Conservation (phyloP, 2,888 invertebrate species). For the Pyrocoelia pectoralis region DNA sequence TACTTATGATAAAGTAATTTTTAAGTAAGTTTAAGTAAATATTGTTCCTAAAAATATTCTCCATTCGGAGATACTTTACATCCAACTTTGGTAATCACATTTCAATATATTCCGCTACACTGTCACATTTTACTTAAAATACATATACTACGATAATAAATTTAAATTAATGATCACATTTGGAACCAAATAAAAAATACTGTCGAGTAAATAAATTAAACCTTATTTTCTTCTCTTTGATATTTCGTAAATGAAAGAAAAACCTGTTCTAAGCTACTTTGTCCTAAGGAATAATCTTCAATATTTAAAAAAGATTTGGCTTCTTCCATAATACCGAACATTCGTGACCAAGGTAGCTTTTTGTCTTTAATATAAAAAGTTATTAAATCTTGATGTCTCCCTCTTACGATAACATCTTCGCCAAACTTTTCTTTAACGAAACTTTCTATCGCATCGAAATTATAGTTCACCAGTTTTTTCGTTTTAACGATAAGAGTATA, state of each 20-base stretch:
- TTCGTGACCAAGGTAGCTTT: conserved; percentile 73
- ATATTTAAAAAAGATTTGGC: conserved; percentile 60
- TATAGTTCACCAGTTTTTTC: conserved; percentile 44
- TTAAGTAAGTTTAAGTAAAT: too few species aligned
- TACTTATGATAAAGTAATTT: too few species aligned
- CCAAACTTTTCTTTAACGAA: conserved; percentile 50
- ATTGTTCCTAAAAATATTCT: too few species aligned
- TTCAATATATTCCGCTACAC: too few species aligned
- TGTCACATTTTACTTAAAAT: too few species aligned
- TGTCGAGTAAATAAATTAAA: too few species aligned
- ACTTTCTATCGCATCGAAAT: conserved; percentile 11
- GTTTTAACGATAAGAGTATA: conserved; percentile 59
- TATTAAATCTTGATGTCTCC: conserved; percentile 75
- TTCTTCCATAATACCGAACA: conserved; percentile 80
- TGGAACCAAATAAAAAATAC: too few species aligned
- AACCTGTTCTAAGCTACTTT: conserved; percentile 85
- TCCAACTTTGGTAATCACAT: too few species aligned
- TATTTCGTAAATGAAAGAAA: conserved; percentile 73
- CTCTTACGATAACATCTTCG: conserved; percentile 61
- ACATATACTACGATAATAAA: too few species aligned
- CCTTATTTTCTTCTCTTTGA: conserved; percentile 48
- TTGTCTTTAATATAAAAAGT: conserved; percentile 73
- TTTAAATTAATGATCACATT: too few species aligned
- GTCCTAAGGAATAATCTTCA: conserved; percentile 84
- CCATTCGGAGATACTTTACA: too few species aligned